These are phyloP conservation scores for Empis livida DNA, from an alignment of 2,888 invertebrate species.

Conservation along the genomic window DNA sequence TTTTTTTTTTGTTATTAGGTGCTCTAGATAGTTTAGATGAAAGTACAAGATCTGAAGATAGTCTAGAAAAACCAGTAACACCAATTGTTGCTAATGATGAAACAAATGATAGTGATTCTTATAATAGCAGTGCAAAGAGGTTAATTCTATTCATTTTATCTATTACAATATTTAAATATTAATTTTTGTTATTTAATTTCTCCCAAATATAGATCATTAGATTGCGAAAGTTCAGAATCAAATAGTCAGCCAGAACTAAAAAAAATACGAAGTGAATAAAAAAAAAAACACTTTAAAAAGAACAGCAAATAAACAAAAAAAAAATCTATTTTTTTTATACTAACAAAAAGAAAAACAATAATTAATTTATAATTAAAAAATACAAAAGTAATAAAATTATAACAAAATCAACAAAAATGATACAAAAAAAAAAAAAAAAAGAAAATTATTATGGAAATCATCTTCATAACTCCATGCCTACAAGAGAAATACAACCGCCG, in stretches of 20 bases:
- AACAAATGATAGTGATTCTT: slow-evolving; percentile 21
- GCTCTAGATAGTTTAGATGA: slow-evolving; percentile 44
- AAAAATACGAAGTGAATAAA: slow-evolving; percentile 33
- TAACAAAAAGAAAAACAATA: too few relatives aligned
- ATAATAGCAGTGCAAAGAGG: slow-evolving; percentile 20
- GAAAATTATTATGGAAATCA: too few relatives aligned
- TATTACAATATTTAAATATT: too few relatives aligned
- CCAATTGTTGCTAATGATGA: slow-evolving; percentile 27
- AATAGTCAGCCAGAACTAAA: slow-evolving; percentile 31
- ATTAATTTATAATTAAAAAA: too few relatives aligned
- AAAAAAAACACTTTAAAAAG: too few relatives aligned
- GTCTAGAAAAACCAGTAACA: slow-evolving; percentile 52
- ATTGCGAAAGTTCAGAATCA: slow-evolving; percentile 20
- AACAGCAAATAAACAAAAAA: too few relatives aligned
- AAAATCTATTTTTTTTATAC: too few relatives aligned
- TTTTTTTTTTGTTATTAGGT: slow-evolving; percentile 9
- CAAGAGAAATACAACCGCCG: too few relatives aligned
- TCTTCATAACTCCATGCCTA: too few relatives aligned
- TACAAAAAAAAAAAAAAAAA: too few relatives aligned
- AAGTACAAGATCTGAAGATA: slow-evolving; percentile 61
- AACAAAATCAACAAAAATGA: too few relatives aligned
- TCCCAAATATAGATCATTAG: slow-evolving; percentile 14
- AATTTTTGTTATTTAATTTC: neutral
- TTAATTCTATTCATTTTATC: slow-evolving; percentile 1
- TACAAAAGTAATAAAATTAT: too few relatives aligned